Evolutionary conservation across 2,113 vertebrate genomes (phyloP), one percentile per base, ranked within the genome.

Genomic region (Aviceda subcristata): DNA sequence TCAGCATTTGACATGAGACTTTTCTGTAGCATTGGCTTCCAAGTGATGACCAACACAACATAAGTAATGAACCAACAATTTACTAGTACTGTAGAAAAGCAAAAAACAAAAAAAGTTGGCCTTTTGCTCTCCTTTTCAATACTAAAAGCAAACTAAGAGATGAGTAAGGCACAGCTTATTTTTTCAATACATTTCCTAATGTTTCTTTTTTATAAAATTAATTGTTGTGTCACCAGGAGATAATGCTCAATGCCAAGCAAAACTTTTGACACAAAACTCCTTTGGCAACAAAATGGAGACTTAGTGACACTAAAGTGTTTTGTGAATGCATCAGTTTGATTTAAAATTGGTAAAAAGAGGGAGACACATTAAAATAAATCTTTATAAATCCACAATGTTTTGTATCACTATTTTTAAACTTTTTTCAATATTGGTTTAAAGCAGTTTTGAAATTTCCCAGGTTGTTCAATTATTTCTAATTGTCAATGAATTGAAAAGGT

Each of bases 331-430:
- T 11, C 4, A 12, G 4, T 57, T 76, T 57, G 15, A 76, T 56
- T 51, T 67, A 48, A 86, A 64, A 34, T 50, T 55, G 15, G 8
- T 74, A 50, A 74, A 64, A 87, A 72, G 11, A 73, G 3, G 34
- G 15, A 62, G 6, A 77, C 3, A 27, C 1, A 5, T 4, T 38
- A 45, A 64, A 72, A 30, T 5, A 79, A 56, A 72, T 26, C 30
- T n/a, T n/a, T n/a, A 10, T 39, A 22, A 41, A 48, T 9, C 0
- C 21, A 3, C 2, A 4, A 9, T 7, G 4, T 16, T 50, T 78
- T 63, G n/a, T 45, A 17, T 46, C 3, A 29, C 4, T 55, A 11
- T 45, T 69, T 77, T 15, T 77, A 10, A 4, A 66, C 10, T 50
- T 36, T 55, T 94, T 84, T 59, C 34, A 68, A 11, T 30, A 77